Base-by-base conservation (phyloP, 1,140 invertebrate genomes). In the Magallana gigas region DNA sequence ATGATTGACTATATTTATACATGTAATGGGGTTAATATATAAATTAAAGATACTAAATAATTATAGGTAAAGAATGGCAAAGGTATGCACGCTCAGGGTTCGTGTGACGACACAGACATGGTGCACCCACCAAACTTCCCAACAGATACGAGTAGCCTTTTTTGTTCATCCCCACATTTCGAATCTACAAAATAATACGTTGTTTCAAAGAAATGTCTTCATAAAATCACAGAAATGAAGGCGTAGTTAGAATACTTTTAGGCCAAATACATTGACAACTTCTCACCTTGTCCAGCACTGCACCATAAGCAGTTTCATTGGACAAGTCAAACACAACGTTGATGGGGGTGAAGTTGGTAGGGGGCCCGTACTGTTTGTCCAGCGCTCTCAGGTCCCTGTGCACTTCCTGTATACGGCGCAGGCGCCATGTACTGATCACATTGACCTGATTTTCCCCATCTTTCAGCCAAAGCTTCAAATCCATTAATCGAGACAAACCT, bases 131-230 rank as follows among this genome's bases (percentile, higher is more conserved):
- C 90, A 92, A 82, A 16, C 88, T 90, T 57, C 90, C 91, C 8
- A 93, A 84, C 23, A 93, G 80, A 85, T 93, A 93, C 62, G 90
- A 90, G 86, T 93, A 93, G n/a, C 91, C 91, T 8, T 90, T n/a
- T 88, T 91, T 91, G 81, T 93, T 93, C 92, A 93, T 93, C 9
- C 92, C 92, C 18, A 92, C 91, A 76, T 92, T 90, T 57, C 90
- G 84, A 83, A 93, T 93, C 92, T 93, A 84, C 23, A 48, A 48
- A 48, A 48, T 48, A 48, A 48, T 48, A 48, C 36, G 36, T 48
- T 48, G 36, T 48, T 48, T 48, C 36, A 48, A 48, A 48, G 36
- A 48, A 48, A 48, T 48, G 36, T 48, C 36, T 48, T 48, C 36
- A 48, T 48, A 48, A 48, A 48, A 48, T 48, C 36, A 48, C 3